phyloP scores from a whole-genome alignment of 53 echinoderm and acorn worm species.

The Paracentrotus lividus region DNA sequence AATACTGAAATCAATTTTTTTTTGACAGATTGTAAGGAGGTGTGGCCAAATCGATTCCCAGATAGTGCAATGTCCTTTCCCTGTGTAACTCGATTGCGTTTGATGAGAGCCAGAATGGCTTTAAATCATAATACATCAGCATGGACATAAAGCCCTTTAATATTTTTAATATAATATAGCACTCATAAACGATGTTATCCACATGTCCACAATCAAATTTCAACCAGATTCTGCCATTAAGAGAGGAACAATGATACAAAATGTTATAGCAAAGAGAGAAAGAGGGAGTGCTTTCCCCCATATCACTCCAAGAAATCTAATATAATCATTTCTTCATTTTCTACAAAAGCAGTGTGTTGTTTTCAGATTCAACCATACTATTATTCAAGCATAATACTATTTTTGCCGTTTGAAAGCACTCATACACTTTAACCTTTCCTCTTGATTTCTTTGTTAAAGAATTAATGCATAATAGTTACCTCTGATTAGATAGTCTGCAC shows the following conservation, averaged over 20 bases:
- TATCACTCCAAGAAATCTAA: no score
- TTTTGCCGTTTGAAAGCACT: background rate
- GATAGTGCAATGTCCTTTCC: background rate
- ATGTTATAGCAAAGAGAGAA: no score
- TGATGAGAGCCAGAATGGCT: no score
- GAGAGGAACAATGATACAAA: background rate
- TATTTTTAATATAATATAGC: no score
- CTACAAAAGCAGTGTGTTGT: background rate
- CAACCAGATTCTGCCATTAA: background rate
- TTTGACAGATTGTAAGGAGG: background rate
- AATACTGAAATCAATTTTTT: background rate
- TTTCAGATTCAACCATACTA: background rate
- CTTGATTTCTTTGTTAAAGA: background rate
- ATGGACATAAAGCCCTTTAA: no score
- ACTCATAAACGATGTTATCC: background rate
- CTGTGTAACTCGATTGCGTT: no score
- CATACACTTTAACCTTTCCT: no score
- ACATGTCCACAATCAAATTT: background rate
- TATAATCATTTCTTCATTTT: background rate
- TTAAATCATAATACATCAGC: no score
- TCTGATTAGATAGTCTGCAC: background rate
- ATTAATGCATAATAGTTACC: background rate
- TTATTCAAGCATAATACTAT: background rate
- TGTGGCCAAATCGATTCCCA: background rate
- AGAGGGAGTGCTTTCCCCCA: no score